Evolutionary conservation across 2,888 invertebrate genomes (phyloP).

Genomic region (Hemistola chrysoprasaria): DNA sequence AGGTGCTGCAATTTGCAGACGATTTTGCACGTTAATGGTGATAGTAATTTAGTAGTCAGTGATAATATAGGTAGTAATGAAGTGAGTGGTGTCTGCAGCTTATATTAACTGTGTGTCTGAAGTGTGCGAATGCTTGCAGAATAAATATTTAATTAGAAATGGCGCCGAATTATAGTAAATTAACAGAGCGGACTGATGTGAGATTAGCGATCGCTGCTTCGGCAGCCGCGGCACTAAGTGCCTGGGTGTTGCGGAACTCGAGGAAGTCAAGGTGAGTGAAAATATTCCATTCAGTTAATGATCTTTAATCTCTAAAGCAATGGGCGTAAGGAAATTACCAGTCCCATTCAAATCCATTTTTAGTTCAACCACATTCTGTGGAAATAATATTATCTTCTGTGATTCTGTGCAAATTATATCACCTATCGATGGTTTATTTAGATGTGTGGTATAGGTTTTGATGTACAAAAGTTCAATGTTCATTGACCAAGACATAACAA

Average conservation of each 20-base stretch:
- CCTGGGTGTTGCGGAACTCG: constrained; percentile 81
- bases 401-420: too few species aligned
- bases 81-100: constrained; percentile 21
- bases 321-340: too few species aligned
- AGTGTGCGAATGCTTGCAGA: constrained; percentile 5
- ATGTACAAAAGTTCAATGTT: too few species aligned
- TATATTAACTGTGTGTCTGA: constrained; percentile 13
- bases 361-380: too few species aligned
- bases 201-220: constrained; percentile 85
- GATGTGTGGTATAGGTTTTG: too few species aligned
- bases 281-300: constrained; percentile 16
- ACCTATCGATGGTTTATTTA: too few species aligned
- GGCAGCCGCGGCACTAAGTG: constrained; percentile 82
- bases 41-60: background rate
- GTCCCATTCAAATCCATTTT: too few species aligned
- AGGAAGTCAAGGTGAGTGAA: constrained; percentile 72
- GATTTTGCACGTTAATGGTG: too few species aligned
- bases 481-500: too few species aligned
- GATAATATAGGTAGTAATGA: constrained; percentile 7
- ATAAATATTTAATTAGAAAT: constrained; percentile 57
- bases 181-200: constrained; percentile 85
- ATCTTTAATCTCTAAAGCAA: background rate
- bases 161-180: constrained; percentile 90
- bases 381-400: too few species aligned
- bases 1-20: too few species aligned